Percentiles rank a stretch among this genome's conserved stretches.
Evolutionary conservation across 2,888 invertebrate species (phyloP).

Genomic region (Hydropsyche betteni): DNA sequence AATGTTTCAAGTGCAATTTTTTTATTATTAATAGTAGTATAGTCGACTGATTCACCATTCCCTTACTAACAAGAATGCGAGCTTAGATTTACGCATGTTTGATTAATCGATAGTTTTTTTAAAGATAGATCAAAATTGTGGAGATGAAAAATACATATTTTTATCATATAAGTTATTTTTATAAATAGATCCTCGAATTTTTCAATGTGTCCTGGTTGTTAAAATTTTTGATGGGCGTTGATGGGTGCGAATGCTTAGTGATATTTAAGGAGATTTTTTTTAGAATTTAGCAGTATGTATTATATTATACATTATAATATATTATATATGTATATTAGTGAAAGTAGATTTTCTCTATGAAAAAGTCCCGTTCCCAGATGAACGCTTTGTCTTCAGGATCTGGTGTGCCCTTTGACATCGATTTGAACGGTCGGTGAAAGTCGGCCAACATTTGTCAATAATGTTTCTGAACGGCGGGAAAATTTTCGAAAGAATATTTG

Average conservation of each 20-base stretch:
- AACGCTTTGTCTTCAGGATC: constrained; percentile 45
- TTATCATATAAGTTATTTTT: constrained; percentile 13
- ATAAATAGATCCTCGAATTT: constrained; percentile 20
- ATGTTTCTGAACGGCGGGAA: constrained; percentile 6
- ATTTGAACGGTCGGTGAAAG: constrained; percentile 34
- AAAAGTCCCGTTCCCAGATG: constrained; percentile 42
- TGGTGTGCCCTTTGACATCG: constrained; percentile 44
- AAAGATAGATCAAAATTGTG: too few species aligned
- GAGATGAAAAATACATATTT: too few species aligned
- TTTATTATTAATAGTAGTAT: constrained; percentile 18
- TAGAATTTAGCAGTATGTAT: too few species aligned
- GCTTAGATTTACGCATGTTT: constrained; percentile 5
- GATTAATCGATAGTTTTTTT: background rate
- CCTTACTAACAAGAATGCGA: constrained; percentile 1
- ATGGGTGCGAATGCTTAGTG: constrained; percentile 14
- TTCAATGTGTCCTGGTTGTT: background rate
- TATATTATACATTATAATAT: too few species aligned
- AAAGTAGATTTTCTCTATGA: background rate
- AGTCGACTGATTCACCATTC: constrained; percentile 30
- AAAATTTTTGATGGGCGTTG: background rate
- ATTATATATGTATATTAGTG: too few species aligned
- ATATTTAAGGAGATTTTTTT: constrained; percentile 21
- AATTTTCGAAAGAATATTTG: background rate
- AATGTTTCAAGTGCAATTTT: constrained; percentile 23
- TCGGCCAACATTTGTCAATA: constrained; percentile 28